Base-by-base conservation (phyloP, 2,888 invertebrate genomes). In the Leptinotarsa tumamoca region DNA sequence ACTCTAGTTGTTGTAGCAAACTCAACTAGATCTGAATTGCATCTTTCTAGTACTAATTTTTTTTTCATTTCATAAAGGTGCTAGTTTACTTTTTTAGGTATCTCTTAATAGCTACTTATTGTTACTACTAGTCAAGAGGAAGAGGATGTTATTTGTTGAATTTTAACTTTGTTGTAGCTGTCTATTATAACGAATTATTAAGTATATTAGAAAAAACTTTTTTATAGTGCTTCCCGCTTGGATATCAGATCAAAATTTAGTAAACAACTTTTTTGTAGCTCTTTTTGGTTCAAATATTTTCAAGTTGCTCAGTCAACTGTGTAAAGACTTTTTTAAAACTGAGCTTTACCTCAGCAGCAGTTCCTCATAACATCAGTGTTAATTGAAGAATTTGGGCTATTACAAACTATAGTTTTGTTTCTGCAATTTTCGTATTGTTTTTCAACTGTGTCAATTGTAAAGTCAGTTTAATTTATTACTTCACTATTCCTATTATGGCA, bases 1-100 rank as follows among this genome's bases (percentile, higher is more conserved):
- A 94, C 83, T 90, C 90, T 76, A 91, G 91, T 71, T 94, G 92
- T 85, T 94, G 94, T 85, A 89, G 90, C 84, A 87, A 83, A 81
- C 83, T 88, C 58, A 70, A 70, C 50, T 70, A 50, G 58, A 1
- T 43, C 7, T 70, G 21, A 5, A 33, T 33, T 58, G 43, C 70
- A 56, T 54, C 69, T 69, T 69, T 43, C 18, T 33, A 13, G n/a
- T 33, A 63, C 17, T 63, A 21, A 63, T 63, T n/a, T 33, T 63
- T 63, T 63, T 33, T 63, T 63, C 15, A 4, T 58, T 58, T 58
- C 23, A 21, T 63, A 43, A 33, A 27, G 63, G 63, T 58, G 58
- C 58, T 58, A 58, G 27, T 18, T 54, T 54, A 18, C 21, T 58
- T 58, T 58, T 14, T 58, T 58, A 23, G 14, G 58, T 58, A 58